phyloP scores from a whole-genome alignment of 2,797 vertebrate species.

The Sebastiscus albofasciatus region DNA sequence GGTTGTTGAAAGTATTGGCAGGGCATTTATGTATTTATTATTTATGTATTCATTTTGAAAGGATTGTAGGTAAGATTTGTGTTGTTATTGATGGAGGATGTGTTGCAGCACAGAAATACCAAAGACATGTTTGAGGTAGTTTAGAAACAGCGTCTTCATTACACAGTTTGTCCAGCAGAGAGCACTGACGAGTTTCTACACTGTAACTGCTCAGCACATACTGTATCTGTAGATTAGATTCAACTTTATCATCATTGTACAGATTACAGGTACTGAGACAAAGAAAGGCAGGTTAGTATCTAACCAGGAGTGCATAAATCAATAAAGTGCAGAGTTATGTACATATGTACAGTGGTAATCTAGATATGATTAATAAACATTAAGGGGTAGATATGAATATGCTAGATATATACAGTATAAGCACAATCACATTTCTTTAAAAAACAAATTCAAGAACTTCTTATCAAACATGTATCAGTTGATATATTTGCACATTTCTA shows the following conservation, averaged over 20 bases:
- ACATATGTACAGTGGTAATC: not conserved
- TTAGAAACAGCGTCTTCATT: not conserved
- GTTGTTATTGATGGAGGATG: too few species aligned
- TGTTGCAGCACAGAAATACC: not conserved
- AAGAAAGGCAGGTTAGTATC: not conserved
- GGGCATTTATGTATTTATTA: not conserved
- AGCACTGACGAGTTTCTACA: not conserved
- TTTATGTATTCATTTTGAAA: not conserved
- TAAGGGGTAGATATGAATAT: not conserved
- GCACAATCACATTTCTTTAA: too few species aligned
- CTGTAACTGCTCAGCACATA: not conserved
- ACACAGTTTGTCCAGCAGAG: not conserved
- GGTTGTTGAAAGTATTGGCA: not conserved
- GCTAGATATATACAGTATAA: not conserved
- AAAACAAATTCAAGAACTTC: not conserved
- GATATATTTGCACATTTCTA: not conserved
- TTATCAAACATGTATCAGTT: not conserved
- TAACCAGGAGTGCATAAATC: not conserved
- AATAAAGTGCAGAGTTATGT: not conserved
- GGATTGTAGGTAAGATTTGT: too few species aligned
- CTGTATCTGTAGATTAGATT: not conserved
- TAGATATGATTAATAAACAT: not conserved
- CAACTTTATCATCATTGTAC: not conserved
- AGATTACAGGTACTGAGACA: not conserved
- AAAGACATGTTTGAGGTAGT: not conserved